phyloP scores from a whole-genome alignment of 2,888 invertebrate genomes.

The Atethmia centrago region DNA sequence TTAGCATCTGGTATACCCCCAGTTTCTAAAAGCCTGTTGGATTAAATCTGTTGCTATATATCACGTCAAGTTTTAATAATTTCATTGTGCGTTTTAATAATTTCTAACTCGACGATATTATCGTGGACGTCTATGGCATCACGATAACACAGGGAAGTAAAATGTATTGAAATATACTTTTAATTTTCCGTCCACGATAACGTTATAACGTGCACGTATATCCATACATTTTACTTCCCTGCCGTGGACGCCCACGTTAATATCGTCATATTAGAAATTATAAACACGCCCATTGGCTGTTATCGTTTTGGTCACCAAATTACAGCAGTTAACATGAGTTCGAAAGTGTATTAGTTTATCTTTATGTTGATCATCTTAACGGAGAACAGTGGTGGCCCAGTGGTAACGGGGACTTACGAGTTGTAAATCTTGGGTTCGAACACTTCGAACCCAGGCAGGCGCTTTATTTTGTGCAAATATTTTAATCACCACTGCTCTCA shows the following conservation, averaged over 20 bases:
- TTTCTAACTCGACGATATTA: background rate
- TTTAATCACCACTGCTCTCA: too few relatives aligned
- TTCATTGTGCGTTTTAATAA: background rate
- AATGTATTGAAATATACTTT: background rate
- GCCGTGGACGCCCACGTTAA: too few relatives aligned
- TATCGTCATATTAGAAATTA: background rate
- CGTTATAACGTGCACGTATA: background rate
- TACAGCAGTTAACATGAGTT: background rate
- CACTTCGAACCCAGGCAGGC: too few relatives aligned
- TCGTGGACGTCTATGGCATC: background rate
- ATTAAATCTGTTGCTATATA: background rate
- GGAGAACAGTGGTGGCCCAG: too few relatives aligned
- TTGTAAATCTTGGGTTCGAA: too few relatives aligned
- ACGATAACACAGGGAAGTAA: background rate
- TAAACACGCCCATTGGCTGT: background rate
- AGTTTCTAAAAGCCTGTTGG: background rate
- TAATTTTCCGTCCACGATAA: too few relatives aligned
- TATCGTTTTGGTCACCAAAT: background rate
- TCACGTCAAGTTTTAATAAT: background rate
- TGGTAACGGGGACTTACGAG: too few relatives aligned
- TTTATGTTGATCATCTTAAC: background rate
- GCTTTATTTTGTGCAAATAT: too few relatives aligned
- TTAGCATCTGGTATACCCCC: background rate
- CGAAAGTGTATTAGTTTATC: background rate
- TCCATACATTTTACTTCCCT: background rate